Evolutionary conservation across 2,888 invertebrate species (phyloP).

Genomic region (Galerucella pusilla): DNA sequence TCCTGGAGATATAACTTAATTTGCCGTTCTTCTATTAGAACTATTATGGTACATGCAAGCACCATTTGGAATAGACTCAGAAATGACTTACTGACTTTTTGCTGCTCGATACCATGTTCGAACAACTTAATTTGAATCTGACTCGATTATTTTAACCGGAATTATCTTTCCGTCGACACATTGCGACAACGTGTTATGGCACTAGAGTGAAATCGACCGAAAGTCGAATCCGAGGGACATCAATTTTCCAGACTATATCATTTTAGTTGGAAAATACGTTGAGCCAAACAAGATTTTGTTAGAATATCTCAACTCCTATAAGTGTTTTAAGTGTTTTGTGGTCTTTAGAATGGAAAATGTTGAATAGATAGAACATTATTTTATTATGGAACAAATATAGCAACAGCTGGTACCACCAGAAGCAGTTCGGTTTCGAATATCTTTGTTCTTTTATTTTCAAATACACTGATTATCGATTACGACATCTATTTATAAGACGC

Average conservation of each 20-base stretch:
- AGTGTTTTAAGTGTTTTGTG: neutral
- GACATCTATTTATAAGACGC: no score
- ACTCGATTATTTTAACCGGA: constrained; percentile 61
- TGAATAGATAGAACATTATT: no score
- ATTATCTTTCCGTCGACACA: constrained; percentile 61
- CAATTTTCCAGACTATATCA: constrained; percentile 64
- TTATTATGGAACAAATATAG: no score
- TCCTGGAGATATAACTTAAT: no score
- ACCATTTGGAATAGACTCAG: constrained; percentile 17
- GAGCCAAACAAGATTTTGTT: neutral
- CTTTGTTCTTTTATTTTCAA: no score
- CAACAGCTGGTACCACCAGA: no score
- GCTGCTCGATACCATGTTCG: constrained; percentile 51
- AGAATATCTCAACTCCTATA: neutral
- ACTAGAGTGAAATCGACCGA: constrained; percentile 61
- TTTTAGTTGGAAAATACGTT: constrained; percentile 41
- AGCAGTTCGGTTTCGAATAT: no score
- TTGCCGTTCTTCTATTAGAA: no score
- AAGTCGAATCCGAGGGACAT: constrained; percentile 64
- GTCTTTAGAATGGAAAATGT: neutral
- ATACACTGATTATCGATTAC: no score
- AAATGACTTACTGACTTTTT: constrained; percentile 42
- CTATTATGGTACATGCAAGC: constrained; percentile 8
- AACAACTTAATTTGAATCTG: constrained; percentile 60
- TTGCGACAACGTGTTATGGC: constrained; percentile 54